Conservation (phyloP, 2,797 vertebrate species). For the Anniella stebbinsi region DNA sequence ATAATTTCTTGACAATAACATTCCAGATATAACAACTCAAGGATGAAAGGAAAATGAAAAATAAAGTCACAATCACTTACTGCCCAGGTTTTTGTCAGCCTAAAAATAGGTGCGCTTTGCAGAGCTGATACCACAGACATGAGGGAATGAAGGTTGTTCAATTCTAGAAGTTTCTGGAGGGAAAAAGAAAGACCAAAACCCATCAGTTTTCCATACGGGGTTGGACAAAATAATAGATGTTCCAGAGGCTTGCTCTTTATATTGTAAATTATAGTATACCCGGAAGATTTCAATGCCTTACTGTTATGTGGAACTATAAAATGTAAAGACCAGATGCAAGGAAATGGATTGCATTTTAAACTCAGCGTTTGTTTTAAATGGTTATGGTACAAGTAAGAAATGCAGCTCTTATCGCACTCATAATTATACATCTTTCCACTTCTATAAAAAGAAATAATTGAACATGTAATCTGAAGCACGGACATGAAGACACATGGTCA, state of each 20-base stretch:
- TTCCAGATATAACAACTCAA: slow-evolving; percentile 11
- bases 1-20: background rate
- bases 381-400: background rate
- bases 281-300: slow-evolving; percentile 8
- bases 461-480: background rate
- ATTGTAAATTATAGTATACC: slow-evolving; percentile 1
- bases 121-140: slow-evolving; percentile 96
- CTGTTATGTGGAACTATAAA: background rate
- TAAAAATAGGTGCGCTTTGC: slow-evolving; percentile 96
- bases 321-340: slow-evolving; percentile 25
- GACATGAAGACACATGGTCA: background rate
- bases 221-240: background rate
- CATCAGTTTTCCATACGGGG: background rate
- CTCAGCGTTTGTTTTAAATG: background rate
- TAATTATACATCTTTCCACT: background rate
- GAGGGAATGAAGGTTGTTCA: slow-evolving; percentile 96
- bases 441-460: background rate
- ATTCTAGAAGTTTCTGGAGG: slow-evolving; percentile 92
- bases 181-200: slow-evolving; percentile 39
- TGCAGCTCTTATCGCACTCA: too few species aligned
- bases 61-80: slow-evolving; percentile 80
- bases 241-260: background rate
- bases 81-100: slow-evolving; percentile 96
- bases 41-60: background rate
- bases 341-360: background rate